Evolutionary conservation across 2,888 invertebrate genomes (phyloP).

Genomic region (Thecophora atra): DNA sequence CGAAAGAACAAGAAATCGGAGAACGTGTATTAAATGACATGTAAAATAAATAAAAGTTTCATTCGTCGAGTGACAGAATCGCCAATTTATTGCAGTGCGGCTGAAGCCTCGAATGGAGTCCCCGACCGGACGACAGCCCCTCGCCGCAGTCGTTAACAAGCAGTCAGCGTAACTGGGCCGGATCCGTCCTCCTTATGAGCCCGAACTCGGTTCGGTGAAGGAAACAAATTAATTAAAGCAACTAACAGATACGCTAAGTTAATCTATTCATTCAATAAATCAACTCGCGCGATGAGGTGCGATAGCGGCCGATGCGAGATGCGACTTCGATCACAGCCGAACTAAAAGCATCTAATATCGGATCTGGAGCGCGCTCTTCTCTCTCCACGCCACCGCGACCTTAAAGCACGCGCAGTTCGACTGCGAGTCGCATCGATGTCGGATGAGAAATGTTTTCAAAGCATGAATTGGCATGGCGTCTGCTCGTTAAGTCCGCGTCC

Average conservation of each 20-base stretch:
- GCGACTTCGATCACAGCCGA: background rate
- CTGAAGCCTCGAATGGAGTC: slow-evolving; percentile 25
- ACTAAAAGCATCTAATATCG: background rate
- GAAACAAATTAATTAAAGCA: slow-evolving; percentile 65
- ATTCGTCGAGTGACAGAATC: slow-evolving; percentile 40
- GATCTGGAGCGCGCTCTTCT: too few relatives aligned
- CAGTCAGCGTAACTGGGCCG: slow-evolving; percentile 20
- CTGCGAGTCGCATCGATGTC: slow-evolving; percentile 22
- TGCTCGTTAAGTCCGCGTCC: slow-evolving; percentile 27
- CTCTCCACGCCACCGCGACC: too few relatives aligned
- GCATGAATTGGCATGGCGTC: slow-evolving; percentile 16
- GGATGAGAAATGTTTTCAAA: slow-evolving; percentile 17
- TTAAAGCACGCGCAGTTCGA: background rate
- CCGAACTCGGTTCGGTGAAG: slow-evolving; percentile 58
- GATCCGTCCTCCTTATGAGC: background rate
- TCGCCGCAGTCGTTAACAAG: slow-evolving; percentile 32
- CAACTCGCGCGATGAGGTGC: slow-evolving; percentile 51
- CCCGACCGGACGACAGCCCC: slow-evolving; percentile 26
- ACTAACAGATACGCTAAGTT: slow-evolving; percentile 62
- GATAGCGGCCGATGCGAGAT: background rate
- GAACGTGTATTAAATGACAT: slow-evolving; percentile 40
- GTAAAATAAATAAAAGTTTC: slow-evolving; percentile 44
- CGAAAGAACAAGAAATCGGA: slow-evolving; percentile 10
- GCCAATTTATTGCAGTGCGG: slow-evolving; percentile 41
- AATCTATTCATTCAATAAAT: slow-evolving; percentile 62